Evolutionary conservation across 2,113 vertebrate genomes (phyloP).

Genomic region (Pituophis catenifer): DNA sequence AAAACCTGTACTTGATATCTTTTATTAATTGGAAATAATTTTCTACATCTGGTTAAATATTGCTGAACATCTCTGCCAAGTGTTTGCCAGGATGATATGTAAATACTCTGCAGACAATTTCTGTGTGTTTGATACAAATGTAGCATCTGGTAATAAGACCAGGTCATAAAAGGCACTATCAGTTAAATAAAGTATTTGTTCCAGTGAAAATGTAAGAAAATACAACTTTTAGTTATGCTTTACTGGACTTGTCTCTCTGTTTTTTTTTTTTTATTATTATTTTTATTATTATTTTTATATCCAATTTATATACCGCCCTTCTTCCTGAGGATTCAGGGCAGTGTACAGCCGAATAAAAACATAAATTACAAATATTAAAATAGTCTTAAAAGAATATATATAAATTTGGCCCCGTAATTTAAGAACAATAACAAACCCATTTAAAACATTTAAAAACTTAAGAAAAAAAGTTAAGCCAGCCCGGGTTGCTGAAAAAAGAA

Average conservation of each 20-base stretch:
- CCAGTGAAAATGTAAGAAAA: neutral
- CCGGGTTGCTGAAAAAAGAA: too few species aligned
- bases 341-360: too few species aligned
- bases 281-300: too few species aligned
- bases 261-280: too few species aligned
- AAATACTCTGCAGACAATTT: conserved; percentile 25
- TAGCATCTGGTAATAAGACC: conserved; percentile 15
- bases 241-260: neutral
- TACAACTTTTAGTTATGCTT: conserved; percentile 3
- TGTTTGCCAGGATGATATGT: neutral
- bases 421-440: too few species aligned
- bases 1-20: neutral
- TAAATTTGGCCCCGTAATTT: too few species aligned
- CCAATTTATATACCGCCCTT: too few species aligned
- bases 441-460: too few species aligned
- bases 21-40: neutral
- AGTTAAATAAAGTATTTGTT: conserved; percentile 24
- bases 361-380: too few species aligned
- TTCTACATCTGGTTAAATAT: conserved; percentile 8
- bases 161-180: neutral
- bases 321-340: too few species aligned
- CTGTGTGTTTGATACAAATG: conserved; percentile 36
- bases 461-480: too few species aligned
- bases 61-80: neutral
- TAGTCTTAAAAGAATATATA: too few species aligned